A percentile compares a stretch with the other conserved stretches of the same genome.
phyloP scores from a whole-genome alignment of 2,113 vertebrate species.

The Hydropotes inermis region DNA sequence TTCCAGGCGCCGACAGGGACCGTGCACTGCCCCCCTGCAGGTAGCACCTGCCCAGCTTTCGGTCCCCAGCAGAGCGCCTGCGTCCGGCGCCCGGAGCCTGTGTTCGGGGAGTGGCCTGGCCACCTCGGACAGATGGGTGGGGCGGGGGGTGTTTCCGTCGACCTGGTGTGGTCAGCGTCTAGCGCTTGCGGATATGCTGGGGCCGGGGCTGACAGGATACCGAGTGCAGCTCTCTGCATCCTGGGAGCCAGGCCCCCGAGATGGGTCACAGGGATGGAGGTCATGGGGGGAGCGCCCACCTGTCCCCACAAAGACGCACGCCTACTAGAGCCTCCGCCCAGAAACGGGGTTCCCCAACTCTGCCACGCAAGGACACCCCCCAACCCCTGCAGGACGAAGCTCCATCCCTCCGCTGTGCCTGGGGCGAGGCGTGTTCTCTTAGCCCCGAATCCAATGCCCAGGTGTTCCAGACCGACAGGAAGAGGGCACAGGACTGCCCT shows the following conservation, averaged over 20 bases:
- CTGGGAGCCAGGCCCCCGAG: neutral
- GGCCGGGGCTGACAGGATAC: neutral
- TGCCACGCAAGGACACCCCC: neutral
- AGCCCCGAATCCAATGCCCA: rapidly evolving
- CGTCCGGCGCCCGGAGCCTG: no score
- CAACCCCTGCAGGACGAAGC: no score
- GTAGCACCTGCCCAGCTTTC: neutral
- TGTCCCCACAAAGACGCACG: rapidly evolving
- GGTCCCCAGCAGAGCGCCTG: rapidly evolving
- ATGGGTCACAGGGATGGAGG: neutral
- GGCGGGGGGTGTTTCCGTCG: rapidly evolving
- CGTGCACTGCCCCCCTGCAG: neutral
- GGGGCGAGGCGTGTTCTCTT: neutral
- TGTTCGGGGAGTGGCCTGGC: neutral
- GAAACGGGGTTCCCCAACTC: no score
- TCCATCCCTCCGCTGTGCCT: no score
- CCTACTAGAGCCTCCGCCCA: neutral
- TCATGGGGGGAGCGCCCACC: neutral
- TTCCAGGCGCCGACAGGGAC: neutral
- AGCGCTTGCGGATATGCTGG: rapidly evolving
- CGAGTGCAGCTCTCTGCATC: rapidly evolving
- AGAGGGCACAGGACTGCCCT: neutral
- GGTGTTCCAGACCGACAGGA: neutral
- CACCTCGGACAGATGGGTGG: rapidly evolving
- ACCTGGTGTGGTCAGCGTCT: rapidly evolving